These are phyloP conservation scores for Eilema griseolum DNA, from an alignment of 2,888 invertebrate genomes.

Conservation along the genomic window DNA sequence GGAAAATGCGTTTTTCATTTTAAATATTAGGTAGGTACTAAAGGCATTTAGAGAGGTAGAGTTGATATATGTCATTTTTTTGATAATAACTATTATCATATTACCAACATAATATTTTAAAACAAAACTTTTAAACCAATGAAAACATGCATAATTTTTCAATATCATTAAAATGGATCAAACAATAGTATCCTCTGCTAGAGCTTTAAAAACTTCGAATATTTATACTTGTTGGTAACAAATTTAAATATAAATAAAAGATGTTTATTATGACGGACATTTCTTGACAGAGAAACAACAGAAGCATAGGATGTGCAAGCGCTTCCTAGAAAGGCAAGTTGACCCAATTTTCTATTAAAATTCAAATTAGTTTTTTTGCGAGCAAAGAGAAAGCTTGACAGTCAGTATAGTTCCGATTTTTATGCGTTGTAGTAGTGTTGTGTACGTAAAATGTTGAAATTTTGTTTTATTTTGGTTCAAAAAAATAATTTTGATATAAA, in stretches of 20 bases:
- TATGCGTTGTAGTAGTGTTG: constrained; percentile 75
- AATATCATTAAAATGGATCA: not conserved
- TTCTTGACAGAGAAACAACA: constrained; percentile 50
- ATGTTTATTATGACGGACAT: constrained; percentile 37
- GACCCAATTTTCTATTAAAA: constrained; percentile 82
- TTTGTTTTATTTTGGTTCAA: constrained; percentile 58
- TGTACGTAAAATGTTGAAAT: constrained; percentile 60
- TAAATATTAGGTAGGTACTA: no score
- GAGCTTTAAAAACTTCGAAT: not conserved
- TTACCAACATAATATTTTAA: not conserved
- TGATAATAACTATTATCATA: not conserved
- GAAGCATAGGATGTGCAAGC: constrained; percentile 55
- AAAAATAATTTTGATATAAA: constrained; percentile 60
- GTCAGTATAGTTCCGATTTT: constrained; percentile 74
- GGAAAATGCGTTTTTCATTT: not conserved
- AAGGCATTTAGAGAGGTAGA: no score
- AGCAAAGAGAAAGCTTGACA: constrained; percentile 78
- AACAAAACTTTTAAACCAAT: not conserved
- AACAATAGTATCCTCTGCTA: not conserved
- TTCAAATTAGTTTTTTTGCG: constrained; percentile 84
- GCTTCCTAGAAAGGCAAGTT: constrained; percentile 73
- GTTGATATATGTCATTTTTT: not conserved
- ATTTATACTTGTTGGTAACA: not conserved
- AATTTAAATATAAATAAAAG: constrained; percentile 37
- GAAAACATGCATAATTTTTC: not conserved